Percentiles rank a stretch among this genome's conserved stretches.
These are phyloP conservation scores for Leptobrachium leishanense DNA, from an alignment of 2,113 vertebrate species.

Conservation along the genomic window DNA sequence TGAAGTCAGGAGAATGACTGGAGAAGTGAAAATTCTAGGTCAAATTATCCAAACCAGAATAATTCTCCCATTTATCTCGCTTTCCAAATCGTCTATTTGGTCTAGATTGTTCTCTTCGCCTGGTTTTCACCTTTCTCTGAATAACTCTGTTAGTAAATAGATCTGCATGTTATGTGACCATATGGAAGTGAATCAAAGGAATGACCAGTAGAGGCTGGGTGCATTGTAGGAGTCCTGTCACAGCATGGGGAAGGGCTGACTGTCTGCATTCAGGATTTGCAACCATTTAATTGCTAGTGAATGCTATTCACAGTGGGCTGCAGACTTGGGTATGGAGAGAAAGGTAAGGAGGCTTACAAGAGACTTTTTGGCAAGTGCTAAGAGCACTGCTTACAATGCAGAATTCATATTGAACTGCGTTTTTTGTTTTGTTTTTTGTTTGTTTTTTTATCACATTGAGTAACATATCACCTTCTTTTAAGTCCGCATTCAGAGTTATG, in stretches of 20 bases:
- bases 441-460: no score
- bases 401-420: constrained; percentile 35
- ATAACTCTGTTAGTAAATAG: no score
- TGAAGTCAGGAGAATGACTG: no score
- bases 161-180: background rate
- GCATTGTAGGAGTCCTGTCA: background rate
- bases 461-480: no score
- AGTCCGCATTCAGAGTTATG: no score
- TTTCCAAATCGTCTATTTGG: no score
- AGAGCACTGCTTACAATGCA: constrained; percentile 48
- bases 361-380: constrained; percentile 33
- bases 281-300: background rate
- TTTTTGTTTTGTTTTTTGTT: no score
- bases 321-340: constrained; percentile 23
- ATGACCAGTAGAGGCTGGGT: constrained; percentile 49
- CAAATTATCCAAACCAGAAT: no score
- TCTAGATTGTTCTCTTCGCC: no score
- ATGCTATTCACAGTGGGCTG: fast-evolving
- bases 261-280: constrained; percentile 7
- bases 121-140: no score
- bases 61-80: no score
- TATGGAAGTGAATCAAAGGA: constrained; percentile 50
- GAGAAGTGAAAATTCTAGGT: no score
- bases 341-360: constrained; percentile 42
- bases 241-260: background rate